A percentile compares a stretch with the other conserved stretches of the same genome.
Conservation (phyloP, 2,888 invertebrate species). For the Belgica antarctica region DNA sequence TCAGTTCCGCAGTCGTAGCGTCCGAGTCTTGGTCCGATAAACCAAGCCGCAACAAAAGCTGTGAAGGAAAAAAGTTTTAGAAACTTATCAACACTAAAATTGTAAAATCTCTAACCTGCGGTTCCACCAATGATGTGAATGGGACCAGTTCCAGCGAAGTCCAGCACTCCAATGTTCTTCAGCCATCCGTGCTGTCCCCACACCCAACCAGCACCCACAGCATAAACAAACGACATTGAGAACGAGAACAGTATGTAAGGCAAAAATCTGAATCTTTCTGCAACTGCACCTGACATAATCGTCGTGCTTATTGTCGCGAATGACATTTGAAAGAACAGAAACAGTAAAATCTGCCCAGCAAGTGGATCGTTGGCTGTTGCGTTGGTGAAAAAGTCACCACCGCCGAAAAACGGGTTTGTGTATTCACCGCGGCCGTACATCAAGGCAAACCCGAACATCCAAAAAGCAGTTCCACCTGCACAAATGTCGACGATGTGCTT, state of each 20-base stretch:
- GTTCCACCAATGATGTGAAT: constrained; percentile 24
- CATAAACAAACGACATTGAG: constrained; percentile 57
- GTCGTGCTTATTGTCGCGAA: constrained; percentile 1
- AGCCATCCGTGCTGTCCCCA: constrained; percentile 12
- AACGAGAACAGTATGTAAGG: constrained; percentile 58
- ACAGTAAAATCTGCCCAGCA: not conserved
- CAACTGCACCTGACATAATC: not conserved
- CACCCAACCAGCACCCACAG: constrained; percentile 58
- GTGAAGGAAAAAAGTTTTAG: not conserved
- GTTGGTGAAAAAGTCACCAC: constrained; percentile 23
- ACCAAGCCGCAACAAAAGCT: constrained; percentile 57
- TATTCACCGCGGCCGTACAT: constrained; percentile 28
- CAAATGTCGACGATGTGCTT: constrained; percentile 12
- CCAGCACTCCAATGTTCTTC: constrained; percentile 16
- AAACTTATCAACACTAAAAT: not conserved
- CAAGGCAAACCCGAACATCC: constrained; percentile 29
- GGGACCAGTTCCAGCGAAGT: constrained; percentile 12
- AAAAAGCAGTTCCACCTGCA: constrained; percentile 13
- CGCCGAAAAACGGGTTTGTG: constrained; percentile 29
- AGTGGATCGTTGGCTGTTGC: not conserved
- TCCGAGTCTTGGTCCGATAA: constrained; percentile 57
- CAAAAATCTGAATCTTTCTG: constrained; percentile 52
- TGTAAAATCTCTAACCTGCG: constrained; percentile 47
- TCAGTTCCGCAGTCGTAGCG: constrained; percentile 53
- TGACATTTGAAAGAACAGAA: constrained; percentile 29